Conservation (phyloP, 2,113 vertebrate species). For the Cnemophilus loriae region DNA sequence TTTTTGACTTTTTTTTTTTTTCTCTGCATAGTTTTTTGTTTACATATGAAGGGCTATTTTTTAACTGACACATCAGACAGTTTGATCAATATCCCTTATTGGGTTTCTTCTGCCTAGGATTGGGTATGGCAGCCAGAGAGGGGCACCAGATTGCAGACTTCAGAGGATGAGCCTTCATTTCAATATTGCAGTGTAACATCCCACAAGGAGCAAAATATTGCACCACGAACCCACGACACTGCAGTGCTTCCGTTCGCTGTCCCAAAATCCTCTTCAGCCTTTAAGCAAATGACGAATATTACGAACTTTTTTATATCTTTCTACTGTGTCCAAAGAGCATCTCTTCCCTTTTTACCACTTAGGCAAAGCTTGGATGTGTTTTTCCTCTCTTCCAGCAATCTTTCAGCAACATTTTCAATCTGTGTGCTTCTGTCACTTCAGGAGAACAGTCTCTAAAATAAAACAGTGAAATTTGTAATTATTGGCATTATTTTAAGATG, state of each 20-base stretch:
- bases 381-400: slow-evolving; percentile 16
- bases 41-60: neutral
- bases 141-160: slow-evolving; percentile 24
- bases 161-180: neutral
- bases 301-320: neutral
- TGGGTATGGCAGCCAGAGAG: slow-evolving; percentile 6
- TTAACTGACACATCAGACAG: neutral
- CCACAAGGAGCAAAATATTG: neutral
- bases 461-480: slow-evolving; percentile 18
- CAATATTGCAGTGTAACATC: neutral
- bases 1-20: neutral
- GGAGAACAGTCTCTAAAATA: slow-evolving; percentile 43
- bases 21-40: neutral
- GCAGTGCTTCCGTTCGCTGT: neutral
- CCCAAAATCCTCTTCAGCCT: neutral
- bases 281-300: neutral
- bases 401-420: slow-evolving; percentile 20
- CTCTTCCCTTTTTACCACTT: neutral
- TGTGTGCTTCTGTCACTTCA: slow-evolving; percentile 7
- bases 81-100: neutral
- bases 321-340: neutral
- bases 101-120: neutral
- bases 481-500: slow-evolving; percentile 48
- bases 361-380: neutral
- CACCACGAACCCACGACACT: neutral